Base-by-base conservation (phyloP, 2,888 invertebrate species). In the Calliphora vomitoria region DNA sequence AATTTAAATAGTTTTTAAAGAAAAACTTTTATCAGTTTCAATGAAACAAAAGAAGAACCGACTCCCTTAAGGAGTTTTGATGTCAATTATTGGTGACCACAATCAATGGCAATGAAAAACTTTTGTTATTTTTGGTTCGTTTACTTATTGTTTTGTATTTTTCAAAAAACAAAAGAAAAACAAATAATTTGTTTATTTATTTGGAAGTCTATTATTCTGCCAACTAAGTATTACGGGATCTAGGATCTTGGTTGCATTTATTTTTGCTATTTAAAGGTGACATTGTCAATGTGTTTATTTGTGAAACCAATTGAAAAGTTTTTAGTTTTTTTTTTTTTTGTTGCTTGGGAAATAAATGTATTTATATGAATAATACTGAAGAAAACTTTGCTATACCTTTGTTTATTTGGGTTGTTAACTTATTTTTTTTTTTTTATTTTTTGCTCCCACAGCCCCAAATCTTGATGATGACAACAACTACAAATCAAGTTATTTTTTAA, bases 301-400 rank as follows among this genome's bases (percentile, higher is more conserved):
- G 82, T 64, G 55, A 88, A 89, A 88, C 86, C 78, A 88, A 87
- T 89, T 88, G 87, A 88, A 88, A 88, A 89, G 87, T 88, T 89
- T 88, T 82, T 31, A 68, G 53, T 76, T 82, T 71, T 55, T 1
- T 69, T 44, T 44, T 72, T 44, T 55, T 62, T 25, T 25, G n/a
- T 31, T 0, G 31, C 5, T 31, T 31, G 3, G 2, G 31, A 50
- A 76, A 76, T 1, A 69, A 64, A 0, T 6, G 5, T 5, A 35
- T 47, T 11, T 44, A 8, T 44, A 55, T 18, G 8, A 20, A 6
- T 25, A n/a, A 10, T 31, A 58, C 44, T 47, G 47, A 31, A 38
- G 18, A 15, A 47, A 85, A 80, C 58, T 68, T 80, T 58, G n/a
- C 20, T 41, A 20, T 31, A 35, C 8, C 8, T 10, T 53, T 72